A percentile compares a stretch with the other conserved stretches of the same genome.
These are phyloP conservation scores for Athalia rosae DNA, from an alignment of 2,888 invertebrate genomes.

Conservation along the genomic window DNA sequence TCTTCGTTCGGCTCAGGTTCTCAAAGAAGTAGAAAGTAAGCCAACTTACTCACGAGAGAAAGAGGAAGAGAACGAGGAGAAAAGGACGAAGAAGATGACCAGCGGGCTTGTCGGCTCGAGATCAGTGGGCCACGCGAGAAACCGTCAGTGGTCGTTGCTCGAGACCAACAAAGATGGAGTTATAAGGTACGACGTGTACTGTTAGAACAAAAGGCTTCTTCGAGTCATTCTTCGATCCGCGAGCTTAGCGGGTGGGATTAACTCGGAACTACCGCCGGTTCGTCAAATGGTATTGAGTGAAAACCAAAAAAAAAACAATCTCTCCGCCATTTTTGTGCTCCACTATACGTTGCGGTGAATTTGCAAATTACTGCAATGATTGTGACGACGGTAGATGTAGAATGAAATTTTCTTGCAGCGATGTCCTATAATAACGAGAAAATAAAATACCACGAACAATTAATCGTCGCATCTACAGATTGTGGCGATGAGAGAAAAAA, in stretches of 20 bases:
- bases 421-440: neutral
- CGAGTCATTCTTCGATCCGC: neutral
- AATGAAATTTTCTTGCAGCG: too few relatives aligned
- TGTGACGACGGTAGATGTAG: too few relatives aligned
- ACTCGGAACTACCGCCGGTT: neutral
- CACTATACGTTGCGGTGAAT: neutral
- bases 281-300: neutral
- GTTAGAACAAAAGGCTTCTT: slow-evolving; percentile 33
- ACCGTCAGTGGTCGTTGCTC: slow-evolving; percentile 37
- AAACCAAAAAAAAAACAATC: neutral
- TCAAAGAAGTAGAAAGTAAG: slow-evolving; percentile 43
- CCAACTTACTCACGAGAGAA: slow-evolving; percentile 9
- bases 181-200: slow-evolving; percentile 37
- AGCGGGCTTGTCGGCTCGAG: slow-evolving; percentile 30
- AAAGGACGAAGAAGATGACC: slow-evolving; percentile 34
- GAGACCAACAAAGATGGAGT: slow-evolving; percentile 46
- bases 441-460: neutral
- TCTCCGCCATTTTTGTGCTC: too few relatives aligned
- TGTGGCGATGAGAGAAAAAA: neutral
- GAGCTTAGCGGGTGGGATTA: neutral
- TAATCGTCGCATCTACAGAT: neutral
- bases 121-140: slow-evolving; percentile 46
- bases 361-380: neutral
- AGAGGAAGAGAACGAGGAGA: slow-evolving; percentile 44
- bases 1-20: neutral